Evolutionary conservation across 2,888 invertebrate species (phyloP).

Genomic region (Drosophila maculinotata): DNA sequence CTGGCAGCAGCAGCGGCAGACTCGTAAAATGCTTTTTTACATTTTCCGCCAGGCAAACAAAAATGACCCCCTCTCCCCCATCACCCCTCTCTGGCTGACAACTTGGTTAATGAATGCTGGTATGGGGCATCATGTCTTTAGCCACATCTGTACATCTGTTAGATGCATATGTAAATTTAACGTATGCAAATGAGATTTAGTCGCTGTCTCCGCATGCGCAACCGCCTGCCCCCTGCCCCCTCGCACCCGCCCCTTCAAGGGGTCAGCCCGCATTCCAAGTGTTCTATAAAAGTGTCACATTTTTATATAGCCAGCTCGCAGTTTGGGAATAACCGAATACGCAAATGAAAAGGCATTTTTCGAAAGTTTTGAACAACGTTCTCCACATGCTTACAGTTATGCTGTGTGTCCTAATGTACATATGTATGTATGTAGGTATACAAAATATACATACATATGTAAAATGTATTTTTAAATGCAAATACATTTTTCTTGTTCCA

Average conservation of each 20-base stretch:
- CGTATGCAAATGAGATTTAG: slow-evolving; percentile 65
- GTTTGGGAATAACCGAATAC: not conserved
- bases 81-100: slow-evolving; percentile 7
- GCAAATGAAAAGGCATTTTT: slow-evolving; percentile 4
- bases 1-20: slow-evolving; percentile 16
- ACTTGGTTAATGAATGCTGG: slow-evolving; percentile 54
- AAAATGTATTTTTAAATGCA: slow-evolving; percentile 19
- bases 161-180: slow-evolving; percentile 67
- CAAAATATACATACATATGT: not conserved
- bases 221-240: not conserved
- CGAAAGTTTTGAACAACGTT: not conserved
- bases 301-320: slow-evolving; percentile 59
- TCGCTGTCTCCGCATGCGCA: slow-evolving; percentile 17
- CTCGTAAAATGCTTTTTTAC: slow-evolving; percentile 60
- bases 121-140: slow-evolving; percentile 18
- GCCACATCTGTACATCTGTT: slow-evolving; percentile 56
- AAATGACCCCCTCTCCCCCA: slow-evolving; percentile 20
- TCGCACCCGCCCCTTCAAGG: not conserved
- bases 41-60: slow-evolving; percentile 39
- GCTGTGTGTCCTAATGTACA: not conserved
- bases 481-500: slow-evolving; percentile 7
- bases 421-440: no score
- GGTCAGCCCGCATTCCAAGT: slow-evolving; percentile 66
- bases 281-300: slow-evolving; percentile 78
- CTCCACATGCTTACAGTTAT: slow-evolving; percentile 1